Evolutionary conservation across 2,888 invertebrate genomes (phyloP).

Genomic region (Melinopterus prodromus): DNA sequence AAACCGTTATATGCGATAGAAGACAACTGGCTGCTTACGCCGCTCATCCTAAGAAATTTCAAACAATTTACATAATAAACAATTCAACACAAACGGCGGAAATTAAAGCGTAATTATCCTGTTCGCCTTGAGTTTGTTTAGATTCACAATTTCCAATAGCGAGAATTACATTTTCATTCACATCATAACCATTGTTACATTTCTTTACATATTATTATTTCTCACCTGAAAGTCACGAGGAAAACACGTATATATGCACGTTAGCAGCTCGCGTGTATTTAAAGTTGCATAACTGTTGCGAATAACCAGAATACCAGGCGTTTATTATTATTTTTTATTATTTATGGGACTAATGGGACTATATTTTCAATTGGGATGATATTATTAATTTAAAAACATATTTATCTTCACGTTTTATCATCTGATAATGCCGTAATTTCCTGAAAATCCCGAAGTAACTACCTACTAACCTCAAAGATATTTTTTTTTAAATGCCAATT

Average conservation of each 20-base stretch:
- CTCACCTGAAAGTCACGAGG: too few species aligned
- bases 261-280: constrained; percentile 17
- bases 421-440: too few species aligned
- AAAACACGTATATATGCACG: not conserved
- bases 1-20: not conserved
- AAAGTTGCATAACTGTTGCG: constrained; percentile 22
- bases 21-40: not conserved
- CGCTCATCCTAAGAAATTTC: not conserved
- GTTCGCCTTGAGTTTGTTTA: not conserved
- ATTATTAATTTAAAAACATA: too few species aligned
- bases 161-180: not conserved
- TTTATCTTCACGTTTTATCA: too few species aligned
- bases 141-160: not conserved
- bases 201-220: too few species aligned
- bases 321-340: too few species aligned
- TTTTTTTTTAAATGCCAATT: too few species aligned
- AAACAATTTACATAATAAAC: not conserved
- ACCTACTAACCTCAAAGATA: too few species aligned
- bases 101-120: not conserved
- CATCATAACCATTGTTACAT: not conserved
- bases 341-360: too few species aligned
- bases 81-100: not conserved
- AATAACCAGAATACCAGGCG: not conserved
- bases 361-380: too few species aligned
- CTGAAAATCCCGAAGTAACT: too few species aligned